These are phyloP conservation scores for Beris morrisii DNA, from an alignment of 2,888 invertebrate species.

Conservation along the genomic window DNA sequence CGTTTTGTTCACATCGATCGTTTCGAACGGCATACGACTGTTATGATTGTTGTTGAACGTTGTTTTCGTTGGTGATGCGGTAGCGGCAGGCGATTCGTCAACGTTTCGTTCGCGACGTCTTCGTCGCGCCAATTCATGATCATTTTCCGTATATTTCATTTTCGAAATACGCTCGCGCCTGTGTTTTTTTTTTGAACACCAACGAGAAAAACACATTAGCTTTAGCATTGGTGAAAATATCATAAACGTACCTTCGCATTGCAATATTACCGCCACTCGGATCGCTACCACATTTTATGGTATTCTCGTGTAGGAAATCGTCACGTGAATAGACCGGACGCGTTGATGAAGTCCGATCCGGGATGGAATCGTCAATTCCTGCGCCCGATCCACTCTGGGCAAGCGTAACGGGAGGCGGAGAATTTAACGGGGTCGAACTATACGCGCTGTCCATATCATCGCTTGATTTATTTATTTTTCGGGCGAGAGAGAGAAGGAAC, in stretches of 20 bases:
- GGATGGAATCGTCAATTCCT: background rate
- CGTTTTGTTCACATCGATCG: conserved; percentile 21
- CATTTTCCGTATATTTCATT: conserved; percentile 41
- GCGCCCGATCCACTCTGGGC: background rate
- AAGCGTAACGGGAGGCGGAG: conserved; percentile 37
- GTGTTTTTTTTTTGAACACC: conserved; percentile 3
- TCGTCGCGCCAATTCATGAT: conserved; percentile 37
- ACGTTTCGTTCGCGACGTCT: conserved; percentile 36
- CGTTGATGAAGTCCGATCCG: too few species aligned
- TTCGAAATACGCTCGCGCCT: conserved; percentile 37
- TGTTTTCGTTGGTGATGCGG: conserved; percentile 31
- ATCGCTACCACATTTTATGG: conserved; percentile 68
- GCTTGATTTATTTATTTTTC: conserved; percentile 27
- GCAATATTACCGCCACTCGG: conserved; percentile 38
- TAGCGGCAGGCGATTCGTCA: conserved; percentile 20
- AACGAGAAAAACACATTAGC: background rate
- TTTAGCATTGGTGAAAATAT: too few species aligned
- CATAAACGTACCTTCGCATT: conserved; percentile 34
- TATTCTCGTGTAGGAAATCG: conserved; percentile 72
- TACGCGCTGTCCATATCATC: conserved; percentile 41
- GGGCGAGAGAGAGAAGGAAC: background rate
- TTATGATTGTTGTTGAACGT: background rate
- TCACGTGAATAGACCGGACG: conserved; percentile 67
- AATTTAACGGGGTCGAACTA: conserved; percentile 40
- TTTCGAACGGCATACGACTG: background rate